Percentiles rank a stretch among this genome's conserved stretches.
These are phyloP conservation scores for Steinernema hermaphroditum DNA, from an alignment of 2,888 invertebrate species.

Conservation along the genomic window DNA sequence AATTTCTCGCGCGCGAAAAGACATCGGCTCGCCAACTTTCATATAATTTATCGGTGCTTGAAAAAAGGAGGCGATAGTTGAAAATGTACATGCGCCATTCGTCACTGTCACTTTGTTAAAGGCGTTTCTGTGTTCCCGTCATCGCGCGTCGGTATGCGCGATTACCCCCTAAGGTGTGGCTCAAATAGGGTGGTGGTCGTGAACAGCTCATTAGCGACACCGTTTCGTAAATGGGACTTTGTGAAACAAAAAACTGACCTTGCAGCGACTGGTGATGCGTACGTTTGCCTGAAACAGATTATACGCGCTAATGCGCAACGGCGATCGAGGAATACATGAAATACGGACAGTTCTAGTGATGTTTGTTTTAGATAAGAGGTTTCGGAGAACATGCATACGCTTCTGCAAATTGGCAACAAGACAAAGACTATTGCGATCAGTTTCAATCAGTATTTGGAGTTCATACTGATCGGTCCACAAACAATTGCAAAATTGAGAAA, in stretches of 20 bases:
- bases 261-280: background rate
- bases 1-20: background rate
- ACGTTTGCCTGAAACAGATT: background rate
- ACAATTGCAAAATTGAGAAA: too few species aligned
- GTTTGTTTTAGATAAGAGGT: too few species aligned
- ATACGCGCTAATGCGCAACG: background rate
- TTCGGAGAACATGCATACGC: too few species aligned
- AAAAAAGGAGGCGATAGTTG: background rate
- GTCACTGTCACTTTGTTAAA: slow-evolving; percentile 13
- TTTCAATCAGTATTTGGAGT: too few species aligned
- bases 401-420: too few species aligned
- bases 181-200: background rate
- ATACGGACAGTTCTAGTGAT: too few species aligned
- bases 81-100: background rate
- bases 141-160: background rate
- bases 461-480: too few species aligned
- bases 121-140: background rate
- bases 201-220: slow-evolving; percentile 25
- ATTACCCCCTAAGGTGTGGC: background rate
- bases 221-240: background rate
- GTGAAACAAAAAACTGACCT: slow-evolving; percentile 20
- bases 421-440: too few species aligned
- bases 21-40: background rate
- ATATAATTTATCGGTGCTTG: background rate
- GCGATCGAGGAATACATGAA: too few species aligned